phyloP scores from a whole-genome alignment of 2,113 vertebrate genomes.

The Rostratula benghalensis region DNA sequence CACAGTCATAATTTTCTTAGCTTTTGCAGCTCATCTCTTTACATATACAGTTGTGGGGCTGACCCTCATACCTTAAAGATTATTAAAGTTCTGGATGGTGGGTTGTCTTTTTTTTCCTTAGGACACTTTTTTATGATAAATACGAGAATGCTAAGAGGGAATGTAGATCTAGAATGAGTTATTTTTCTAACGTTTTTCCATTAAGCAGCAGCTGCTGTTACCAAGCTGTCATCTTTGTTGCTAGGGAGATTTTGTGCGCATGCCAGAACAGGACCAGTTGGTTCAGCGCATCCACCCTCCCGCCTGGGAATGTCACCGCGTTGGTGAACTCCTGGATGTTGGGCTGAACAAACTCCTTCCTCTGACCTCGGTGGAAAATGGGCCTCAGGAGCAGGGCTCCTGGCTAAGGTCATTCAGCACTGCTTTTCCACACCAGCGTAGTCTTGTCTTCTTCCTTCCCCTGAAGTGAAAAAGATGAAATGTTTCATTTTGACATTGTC shows the following conservation, averaged over 20 bases:
- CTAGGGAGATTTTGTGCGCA: constrained; percentile 61
- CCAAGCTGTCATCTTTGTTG: constrained; percentile 76
- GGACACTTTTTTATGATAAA: constrained; percentile 34
- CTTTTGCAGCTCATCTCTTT: not conserved
- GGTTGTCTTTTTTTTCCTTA: not conserved
- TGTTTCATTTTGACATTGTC: not conserved
- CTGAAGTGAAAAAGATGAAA: not conserved
- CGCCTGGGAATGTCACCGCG: not conserved
- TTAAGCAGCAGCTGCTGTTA: constrained; percentile 75
- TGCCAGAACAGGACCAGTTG: constrained; percentile 24
- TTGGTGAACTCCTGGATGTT: not conserved
- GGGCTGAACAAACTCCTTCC: not conserved
- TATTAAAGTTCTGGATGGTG: constrained; percentile 23
- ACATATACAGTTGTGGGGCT: not conserved
- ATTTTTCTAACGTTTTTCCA: constrained; percentile 71
- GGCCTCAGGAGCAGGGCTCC: not conserved
- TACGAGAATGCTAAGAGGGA: constrained; percentile 57
- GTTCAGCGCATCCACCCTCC: not conserved
- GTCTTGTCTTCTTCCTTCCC: not conserved
- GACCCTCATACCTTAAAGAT: not conserved
- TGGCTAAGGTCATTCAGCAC: not conserved
- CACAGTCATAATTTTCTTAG: not conserved
- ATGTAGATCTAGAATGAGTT: constrained; percentile 59
- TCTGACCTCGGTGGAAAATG: not conserved
- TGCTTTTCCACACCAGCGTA: not conserved